Evolutionary conservation across 2,888 invertebrate species (phyloP), one percentile per base, ranked within the genome.

Genomic region (Reticulitermes lucifugus): DNA sequence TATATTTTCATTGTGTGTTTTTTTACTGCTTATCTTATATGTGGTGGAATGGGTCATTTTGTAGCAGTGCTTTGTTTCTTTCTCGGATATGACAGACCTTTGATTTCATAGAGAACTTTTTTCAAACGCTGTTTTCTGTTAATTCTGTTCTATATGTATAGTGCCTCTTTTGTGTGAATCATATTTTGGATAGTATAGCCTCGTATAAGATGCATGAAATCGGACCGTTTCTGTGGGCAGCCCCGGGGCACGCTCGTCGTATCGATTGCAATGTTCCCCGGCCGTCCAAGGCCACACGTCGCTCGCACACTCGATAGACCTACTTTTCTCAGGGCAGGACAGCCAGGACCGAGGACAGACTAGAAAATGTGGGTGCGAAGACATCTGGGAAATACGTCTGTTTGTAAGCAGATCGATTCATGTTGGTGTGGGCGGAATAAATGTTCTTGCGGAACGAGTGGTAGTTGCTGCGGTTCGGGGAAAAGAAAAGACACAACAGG

Each of bases 181-280:
- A 12, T 46, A 46, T 12, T 46, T 46, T 12, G 46, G 12, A 6
- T 12, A 46, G 46, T 46, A 12, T 46, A 12, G 46, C 46, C 46
- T 46, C 46, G 46, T 46, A 12, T n/a, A 65, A 65, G 73, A 73
- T 73, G 73, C 73, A 18, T 73, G 73, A 73, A 29, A 18, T 5
- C 25, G 73, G n/a, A 25, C 18, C 6, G n/a, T 65, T n/a, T n/a
- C 25, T 65, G n/a, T 65, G 65, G 73, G 73, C 73, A 29, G 41
- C 73, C 73, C 73, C 12, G 73, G 35, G 73, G 18, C 21, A 35
- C 41, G 41, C 73, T 73, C 25, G 25, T 21, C 59, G 60, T 80
- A 80, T 80, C 80, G 80, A 80, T 80, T 80, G 35, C 60, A 70
- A n/a, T 22, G 60, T 35, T 79, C 79, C 80, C 80, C 80, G 80